These are phyloP conservation scores for Melanargia galathea DNA, from an alignment of 2,888 invertebrate genomes.

Conservation along the genomic window DNA sequence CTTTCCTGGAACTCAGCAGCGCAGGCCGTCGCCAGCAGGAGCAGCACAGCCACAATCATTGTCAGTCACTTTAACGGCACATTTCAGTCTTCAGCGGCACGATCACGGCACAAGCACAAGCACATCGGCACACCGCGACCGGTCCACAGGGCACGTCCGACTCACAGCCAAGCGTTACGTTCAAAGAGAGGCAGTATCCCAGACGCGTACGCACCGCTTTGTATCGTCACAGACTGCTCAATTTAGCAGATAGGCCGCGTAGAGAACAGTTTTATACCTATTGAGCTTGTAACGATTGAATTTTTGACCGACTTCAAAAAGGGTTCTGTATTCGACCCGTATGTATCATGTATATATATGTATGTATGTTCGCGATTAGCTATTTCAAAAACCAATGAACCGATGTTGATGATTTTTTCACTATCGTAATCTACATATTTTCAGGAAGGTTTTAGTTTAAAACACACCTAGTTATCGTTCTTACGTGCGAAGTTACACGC, in stretches of 20 bases:
- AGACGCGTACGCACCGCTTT: slow-evolving; percentile 55
- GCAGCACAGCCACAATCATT: slow-evolving; percentile 48
- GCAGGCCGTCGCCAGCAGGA: slow-evolving; percentile 49
- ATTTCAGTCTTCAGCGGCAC: slow-evolving; percentile 56
- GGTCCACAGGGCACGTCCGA: slow-evolving; percentile 54
- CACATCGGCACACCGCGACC: slow-evolving; percentile 41
- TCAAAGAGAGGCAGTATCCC: slow-evolving; percentile 47
- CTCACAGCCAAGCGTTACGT: slow-evolving; percentile 52
- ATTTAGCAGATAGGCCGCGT: slow-evolving; percentile 22
- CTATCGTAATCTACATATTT: too few relatives aligned
- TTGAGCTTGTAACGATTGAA: not conserved
- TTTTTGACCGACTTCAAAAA: too few relatives aligned
- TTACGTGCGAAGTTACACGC: too few relatives aligned
- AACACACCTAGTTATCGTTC: too few relatives aligned
- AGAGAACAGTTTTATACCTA: not conserved
- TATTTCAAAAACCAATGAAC: too few relatives aligned
- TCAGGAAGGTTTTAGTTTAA: too few relatives aligned
- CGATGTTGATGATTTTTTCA: too few relatives aligned
- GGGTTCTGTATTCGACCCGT: too few relatives aligned
- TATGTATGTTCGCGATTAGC: too few relatives aligned
- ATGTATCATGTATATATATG: too few relatives aligned
- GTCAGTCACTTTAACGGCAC: slow-evolving; percentile 51
- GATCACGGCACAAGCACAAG: slow-evolving; percentile 42
- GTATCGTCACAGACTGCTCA: slow-evolving; percentile 46
- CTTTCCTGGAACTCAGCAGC: slow-evolving; percentile 69